Conservation (phyloP, 2,113 vertebrate species). For the Barbus barbus region DNA sequence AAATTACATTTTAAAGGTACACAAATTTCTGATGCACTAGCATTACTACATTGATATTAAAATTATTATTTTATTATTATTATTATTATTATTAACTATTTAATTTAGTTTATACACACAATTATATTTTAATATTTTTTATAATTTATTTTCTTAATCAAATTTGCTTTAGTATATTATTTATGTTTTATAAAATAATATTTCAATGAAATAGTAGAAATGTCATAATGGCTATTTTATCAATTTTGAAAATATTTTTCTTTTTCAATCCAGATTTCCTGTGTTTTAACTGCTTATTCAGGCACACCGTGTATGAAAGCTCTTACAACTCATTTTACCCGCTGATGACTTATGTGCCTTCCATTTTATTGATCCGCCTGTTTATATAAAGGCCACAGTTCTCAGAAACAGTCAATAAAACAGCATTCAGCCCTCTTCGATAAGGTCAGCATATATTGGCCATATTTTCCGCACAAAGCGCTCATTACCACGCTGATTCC, state of each 20-base stretch:
- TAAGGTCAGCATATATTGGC: conserved; percentile 7
- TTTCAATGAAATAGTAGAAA: background rate
- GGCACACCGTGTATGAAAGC: too few species aligned
- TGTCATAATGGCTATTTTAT: background rate
- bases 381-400: conserved; percentile 11
- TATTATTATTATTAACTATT: too few species aligned
- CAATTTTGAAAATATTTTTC: too few species aligned
- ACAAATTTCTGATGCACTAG: background rate
- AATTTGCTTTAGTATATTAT: too few species aligned
- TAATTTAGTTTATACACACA: too few species aligned
- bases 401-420: conserved; percentile 3
- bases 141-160: background rate
- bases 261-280: background rate
- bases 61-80: too few species aligned
- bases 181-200: background rate
- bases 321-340: conserved; percentile 8
- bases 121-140: background rate
- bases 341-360: background rate
- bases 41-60: background rate
- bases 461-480: background rate
- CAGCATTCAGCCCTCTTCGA: conserved; percentile 1
- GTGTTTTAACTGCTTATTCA: too few species aligned
- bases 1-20: background rate
- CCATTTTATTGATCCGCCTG: background rate
- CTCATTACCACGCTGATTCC: background rate